phyloP scores from a whole-genome alignment of 2,797 vertebrate species.

The Myiothlypis chrysogaster region DNA sequence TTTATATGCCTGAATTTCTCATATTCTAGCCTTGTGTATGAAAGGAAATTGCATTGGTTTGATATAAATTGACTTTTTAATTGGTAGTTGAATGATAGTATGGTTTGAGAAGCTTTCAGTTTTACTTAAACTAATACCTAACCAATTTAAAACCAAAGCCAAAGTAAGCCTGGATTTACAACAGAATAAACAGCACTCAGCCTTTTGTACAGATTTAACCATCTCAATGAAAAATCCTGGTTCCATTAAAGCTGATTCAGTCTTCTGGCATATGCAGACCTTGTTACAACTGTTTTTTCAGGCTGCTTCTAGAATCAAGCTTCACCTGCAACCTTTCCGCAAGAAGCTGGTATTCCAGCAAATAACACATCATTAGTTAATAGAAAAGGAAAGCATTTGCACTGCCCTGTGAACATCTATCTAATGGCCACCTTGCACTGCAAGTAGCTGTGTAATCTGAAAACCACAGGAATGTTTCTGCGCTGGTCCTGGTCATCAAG shows the following conservation, averaged over 20 bases:
- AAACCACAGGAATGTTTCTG: neutral
- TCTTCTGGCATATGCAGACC: neutral
- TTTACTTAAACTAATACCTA: slow-evolving; percentile 15
- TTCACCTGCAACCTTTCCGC: neutral
- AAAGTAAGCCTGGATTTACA: neutral
- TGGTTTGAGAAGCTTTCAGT: neutral
- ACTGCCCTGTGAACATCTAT: neutral
- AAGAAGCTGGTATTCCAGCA: neutral
- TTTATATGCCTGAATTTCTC: neutral
- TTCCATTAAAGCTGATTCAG: neutral
- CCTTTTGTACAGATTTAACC: neutral
- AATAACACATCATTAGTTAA: neutral
- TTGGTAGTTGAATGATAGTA: slow-evolving; percentile 2
- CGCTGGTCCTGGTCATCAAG: neutral
- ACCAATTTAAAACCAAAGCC: neutral
- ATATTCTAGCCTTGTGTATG: neutral
- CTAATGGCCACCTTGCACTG: neutral
- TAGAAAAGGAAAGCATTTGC: neutral
- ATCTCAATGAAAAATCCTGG: neutral
- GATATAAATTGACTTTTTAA: slow-evolving; percentile 51
- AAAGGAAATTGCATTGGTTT: slow-evolving; percentile 31
- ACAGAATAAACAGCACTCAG: neutral
- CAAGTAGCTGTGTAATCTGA: neutral
- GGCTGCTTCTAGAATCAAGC: neutral
- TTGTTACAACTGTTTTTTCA: neutral